Percentiles rank a stretch among this genome's conserved stretches.
Evolutionary conservation across 2,113 vertebrate genomes (phyloP).

Genomic region (Lynx canadensis): DNA sequence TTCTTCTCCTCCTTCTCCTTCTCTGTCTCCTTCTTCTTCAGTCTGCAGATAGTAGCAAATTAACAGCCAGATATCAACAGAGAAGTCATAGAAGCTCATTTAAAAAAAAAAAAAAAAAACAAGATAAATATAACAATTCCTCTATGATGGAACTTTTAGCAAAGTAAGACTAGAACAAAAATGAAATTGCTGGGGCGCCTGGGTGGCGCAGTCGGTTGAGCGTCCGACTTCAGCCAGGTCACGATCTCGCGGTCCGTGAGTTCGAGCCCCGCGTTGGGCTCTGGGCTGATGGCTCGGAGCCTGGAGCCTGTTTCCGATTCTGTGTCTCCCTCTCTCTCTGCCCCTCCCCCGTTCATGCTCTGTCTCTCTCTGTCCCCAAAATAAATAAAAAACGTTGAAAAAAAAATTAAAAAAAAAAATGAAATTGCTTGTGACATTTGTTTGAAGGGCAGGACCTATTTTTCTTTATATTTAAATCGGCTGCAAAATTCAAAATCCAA

Average conservation of each 20-base stretch:
- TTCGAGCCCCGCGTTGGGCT: no score
- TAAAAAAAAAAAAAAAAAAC: conserved; percentile 39
- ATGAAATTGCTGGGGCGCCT: neutral
- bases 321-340: no score
- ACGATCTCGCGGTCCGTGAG: no score
- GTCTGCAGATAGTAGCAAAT: conserved; percentile 21
- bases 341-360: no score
- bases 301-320: no score
- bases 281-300: no score
- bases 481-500: conserved; percentile 15
- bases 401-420: no score
- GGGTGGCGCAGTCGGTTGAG: no score
- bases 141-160: neutral
- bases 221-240: no score
- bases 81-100: conserved; percentile 42
- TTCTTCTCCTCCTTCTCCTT: neutral
- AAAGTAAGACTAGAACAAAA: neutral
- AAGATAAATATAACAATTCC: neutral
- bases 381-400: no score
- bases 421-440: neutral
- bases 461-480: conserved; percentile 37
- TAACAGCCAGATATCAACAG: neutral
- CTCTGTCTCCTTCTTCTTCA: neutral
- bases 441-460: conserved; percentile 54
- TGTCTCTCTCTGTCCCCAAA: no score